A percentile compares a stretch with the other conserved stretches of the same genome.
Conservation (phyloP, 2,888 invertebrate genomes). For the Erpobdella octoculata region DNA sequence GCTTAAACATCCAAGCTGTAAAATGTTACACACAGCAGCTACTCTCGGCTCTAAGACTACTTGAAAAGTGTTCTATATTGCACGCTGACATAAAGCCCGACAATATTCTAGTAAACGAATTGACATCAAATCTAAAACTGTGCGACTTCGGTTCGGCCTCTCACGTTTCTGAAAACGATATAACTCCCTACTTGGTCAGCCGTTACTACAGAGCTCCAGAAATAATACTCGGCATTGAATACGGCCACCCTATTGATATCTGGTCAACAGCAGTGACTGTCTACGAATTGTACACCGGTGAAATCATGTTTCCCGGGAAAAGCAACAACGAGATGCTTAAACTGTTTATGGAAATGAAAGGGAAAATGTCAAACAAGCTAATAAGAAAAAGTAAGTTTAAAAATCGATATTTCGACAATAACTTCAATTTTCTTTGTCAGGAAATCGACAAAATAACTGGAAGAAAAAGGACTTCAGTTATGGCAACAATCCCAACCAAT, state of each 20-base stretch:
- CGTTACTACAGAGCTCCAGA: conserved; percentile 96
- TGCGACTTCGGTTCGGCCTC: conserved; percentile 98
- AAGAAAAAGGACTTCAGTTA: conserved; percentile 89
- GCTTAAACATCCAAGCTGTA: conserved; percentile 93
- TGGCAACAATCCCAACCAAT: conserved; percentile 68
- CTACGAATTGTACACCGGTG: conserved; percentile 95
- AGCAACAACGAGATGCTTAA: conserved; percentile 97
- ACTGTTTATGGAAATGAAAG: conserved; percentile 87
- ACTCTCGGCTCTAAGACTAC: conserved; percentile 79
- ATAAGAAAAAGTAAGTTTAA: conserved; percentile 86
- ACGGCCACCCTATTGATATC: conserved; percentile 93
- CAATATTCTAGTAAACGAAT: conserved; percentile 90
- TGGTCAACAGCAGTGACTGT: conserved; percentile 98
- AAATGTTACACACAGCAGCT: conserved; percentile 85
- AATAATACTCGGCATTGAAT: conserved; percentile 90
- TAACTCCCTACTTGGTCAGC: conserved; percentile 94
- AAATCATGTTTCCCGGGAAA: conserved; percentile 93
- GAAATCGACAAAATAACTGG: conserved; percentile 97
- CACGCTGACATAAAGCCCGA: conserved; percentile 99
- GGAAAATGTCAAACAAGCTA: conserved; percentile 92
- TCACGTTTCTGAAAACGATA: conserved; percentile 84
- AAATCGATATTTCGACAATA: conserved; percentile 90
- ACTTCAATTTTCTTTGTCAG: conserved; percentile 90
- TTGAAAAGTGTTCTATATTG: conserved; percentile 87
- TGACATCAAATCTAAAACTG: conserved; percentile 84